Conservation (phyloP, 2,888 invertebrate genomes). For the Tridacna crocea region DNA sequence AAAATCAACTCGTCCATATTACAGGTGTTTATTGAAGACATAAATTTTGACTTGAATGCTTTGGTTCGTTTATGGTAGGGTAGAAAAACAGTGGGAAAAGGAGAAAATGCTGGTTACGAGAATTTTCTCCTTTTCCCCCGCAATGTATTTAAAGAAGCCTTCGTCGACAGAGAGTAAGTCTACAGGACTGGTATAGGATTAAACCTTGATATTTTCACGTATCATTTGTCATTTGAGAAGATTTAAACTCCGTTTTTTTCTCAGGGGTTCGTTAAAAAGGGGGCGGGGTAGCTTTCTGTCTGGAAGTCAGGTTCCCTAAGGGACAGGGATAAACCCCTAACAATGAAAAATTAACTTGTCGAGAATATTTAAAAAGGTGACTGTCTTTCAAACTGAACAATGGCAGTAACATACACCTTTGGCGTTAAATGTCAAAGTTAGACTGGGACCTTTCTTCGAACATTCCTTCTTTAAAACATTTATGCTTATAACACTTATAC, state of each 20-base stretch:
- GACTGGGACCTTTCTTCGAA: too few species aligned
- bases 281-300: conserved; percentile 13
- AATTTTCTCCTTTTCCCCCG: too few species aligned
- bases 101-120: too few species aligned
- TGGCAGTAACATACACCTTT: conserved; percentile 6
- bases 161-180: too few species aligned
- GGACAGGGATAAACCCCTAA: not conserved
- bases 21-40: too few species aligned
- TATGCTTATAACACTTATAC: not conserved
- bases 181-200: too few species aligned
- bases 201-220: conserved; percentile 15
- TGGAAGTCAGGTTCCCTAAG: conserved; percentile 11
- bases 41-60: too few species aligned
- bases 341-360: conserved; percentile 23
- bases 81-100: too few species aligned
- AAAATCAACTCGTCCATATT: too few species aligned
- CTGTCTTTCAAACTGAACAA: conserved; percentile 7
- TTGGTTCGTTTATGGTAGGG: too few species aligned
- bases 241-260: not conserved
- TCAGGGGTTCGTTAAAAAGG: not conserved
- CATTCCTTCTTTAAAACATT: too few species aligned
- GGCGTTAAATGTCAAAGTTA: conserved; percentile 2
- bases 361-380: conserved; percentile 10
- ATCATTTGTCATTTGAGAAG: conserved; percentile 19
- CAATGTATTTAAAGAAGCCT: too few species aligned